A percentile compares a stretch with the other conserved stretches of the same genome.
Evolutionary conservation across 2,797 vertebrate species (phyloP).

Genomic region (Platyrinchus mystaceus): DNA sequence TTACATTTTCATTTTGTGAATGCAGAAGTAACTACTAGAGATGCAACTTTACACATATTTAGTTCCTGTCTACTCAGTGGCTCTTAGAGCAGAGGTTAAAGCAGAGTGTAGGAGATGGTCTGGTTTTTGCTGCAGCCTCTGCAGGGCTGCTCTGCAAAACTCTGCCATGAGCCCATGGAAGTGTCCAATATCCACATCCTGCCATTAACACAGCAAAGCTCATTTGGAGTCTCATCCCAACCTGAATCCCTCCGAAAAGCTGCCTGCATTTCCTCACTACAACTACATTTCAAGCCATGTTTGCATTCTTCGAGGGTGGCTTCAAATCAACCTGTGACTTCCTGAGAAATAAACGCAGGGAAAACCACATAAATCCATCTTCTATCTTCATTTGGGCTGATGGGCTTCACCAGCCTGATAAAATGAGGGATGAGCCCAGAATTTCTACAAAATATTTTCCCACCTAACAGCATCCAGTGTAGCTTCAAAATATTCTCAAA

Average conservation of each 20-base stretch:
- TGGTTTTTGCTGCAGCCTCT: not conserved
- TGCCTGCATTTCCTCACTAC: not conserved
- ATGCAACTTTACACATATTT: not conserved
- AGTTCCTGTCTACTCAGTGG: not conserved
- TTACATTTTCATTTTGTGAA: not conserved
- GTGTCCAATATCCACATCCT: not conserved
- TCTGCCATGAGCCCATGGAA: not conserved
- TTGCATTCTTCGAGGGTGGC: not conserved
- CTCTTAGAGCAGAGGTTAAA: not conserved
- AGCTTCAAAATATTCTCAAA: not conserved
- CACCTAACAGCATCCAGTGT: not conserved
- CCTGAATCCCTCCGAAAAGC: not conserved
- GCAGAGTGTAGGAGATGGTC: not conserved
- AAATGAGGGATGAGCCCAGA: not conserved
- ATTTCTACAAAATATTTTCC: not conserved
- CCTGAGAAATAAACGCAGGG: not conserved
- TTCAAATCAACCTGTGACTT: not conserved
- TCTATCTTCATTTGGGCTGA: not conserved
- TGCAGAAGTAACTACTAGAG: not conserved
- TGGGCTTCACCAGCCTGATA: not conserved
- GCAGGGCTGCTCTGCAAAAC: not conserved
- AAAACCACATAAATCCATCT: not conserved
- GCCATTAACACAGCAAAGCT: not conserved
- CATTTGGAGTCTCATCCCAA: not conserved
- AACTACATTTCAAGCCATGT: not conserved